A percentile compares a stretch with the other conserved stretches of the same genome.
These are phyloP conservation scores for Sarcophilus harrisii DNA, from an alignment of 2,797 vertebrate genomes.

Conservation along the genomic window DNA sequence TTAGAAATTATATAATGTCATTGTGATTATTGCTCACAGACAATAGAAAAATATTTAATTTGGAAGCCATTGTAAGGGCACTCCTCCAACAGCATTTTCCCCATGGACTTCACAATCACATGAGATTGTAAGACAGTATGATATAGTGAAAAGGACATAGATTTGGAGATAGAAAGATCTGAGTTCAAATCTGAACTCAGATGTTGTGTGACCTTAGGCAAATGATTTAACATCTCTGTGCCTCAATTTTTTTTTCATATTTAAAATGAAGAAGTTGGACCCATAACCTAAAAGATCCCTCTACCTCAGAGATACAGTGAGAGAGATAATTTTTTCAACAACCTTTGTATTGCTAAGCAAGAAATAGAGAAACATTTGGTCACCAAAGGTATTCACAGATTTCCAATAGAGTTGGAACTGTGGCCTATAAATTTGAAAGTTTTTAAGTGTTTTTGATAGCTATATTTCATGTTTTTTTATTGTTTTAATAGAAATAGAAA, in stretches of 20 bases:
- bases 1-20: not conserved
- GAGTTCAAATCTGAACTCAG: not conserved
- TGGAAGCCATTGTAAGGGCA: not conserved
- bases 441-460: not conserved
- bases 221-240: not conserved
- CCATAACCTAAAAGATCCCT: not conserved
- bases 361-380: not conserved
- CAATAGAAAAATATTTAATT: not conserved
- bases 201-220: not conserved
- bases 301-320: not conserved
- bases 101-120: not conserved
- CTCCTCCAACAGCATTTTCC: not conserved
- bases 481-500: too few relatives aligned
- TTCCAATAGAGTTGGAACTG: not conserved
- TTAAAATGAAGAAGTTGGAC: not conserved
- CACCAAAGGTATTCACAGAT: not conserved
- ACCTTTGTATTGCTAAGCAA: not conserved
- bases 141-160: not conserved
- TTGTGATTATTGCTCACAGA: not conserved
- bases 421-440: not conserved
- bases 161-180: not conserved
- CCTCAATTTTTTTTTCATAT: not conserved
- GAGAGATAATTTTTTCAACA: not conserved
- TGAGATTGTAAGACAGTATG: not conserved
- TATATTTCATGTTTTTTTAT: not conserved